Conservation (phyloP, 30 jellyfish, hydroid and myxozoan genomes). For the Aurelia aurita region DNA sequence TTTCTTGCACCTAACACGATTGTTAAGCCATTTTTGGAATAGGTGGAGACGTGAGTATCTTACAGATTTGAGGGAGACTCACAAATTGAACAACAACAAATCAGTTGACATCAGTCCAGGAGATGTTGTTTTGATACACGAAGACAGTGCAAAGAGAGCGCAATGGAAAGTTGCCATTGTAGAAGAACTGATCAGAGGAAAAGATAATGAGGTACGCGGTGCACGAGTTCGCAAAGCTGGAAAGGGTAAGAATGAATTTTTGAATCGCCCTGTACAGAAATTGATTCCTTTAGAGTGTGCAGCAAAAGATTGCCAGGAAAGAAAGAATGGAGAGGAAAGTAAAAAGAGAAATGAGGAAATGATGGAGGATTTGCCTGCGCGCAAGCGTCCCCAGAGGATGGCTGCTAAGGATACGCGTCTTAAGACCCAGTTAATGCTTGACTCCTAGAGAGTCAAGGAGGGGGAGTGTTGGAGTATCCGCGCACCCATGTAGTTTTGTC, state of each 20-base stretch:
- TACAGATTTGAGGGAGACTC: no score
- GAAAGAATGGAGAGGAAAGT: constrained; percentile 25
- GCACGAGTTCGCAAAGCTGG: no score
- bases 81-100: not conserved
- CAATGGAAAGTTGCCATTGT: constrained; percentile 20
- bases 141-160: constrained; percentile 21
- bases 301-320: not conserved
- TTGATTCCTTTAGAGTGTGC: constrained; percentile 7
- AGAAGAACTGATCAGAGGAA: not conserved
- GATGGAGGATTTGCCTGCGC: not conserved
- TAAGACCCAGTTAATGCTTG: not conserved
- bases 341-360: no score
- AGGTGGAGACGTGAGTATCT: no score
- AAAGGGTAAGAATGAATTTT: not conserved
- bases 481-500: no score
- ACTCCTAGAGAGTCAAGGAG: constrained; percentile 4
- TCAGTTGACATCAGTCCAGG: constrained; percentile 34
- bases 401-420: not conserved
- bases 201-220: constrained; percentile 2
- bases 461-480: no score
- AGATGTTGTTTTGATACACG: constrained; percentile 27
- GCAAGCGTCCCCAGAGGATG: not conserved
- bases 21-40: constrained; percentile 8
- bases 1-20: constrained; percentile 7
- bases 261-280: no score